Conservation (phyloP, 2,888 invertebrate species). For the Calameuta pallipes region DNA sequence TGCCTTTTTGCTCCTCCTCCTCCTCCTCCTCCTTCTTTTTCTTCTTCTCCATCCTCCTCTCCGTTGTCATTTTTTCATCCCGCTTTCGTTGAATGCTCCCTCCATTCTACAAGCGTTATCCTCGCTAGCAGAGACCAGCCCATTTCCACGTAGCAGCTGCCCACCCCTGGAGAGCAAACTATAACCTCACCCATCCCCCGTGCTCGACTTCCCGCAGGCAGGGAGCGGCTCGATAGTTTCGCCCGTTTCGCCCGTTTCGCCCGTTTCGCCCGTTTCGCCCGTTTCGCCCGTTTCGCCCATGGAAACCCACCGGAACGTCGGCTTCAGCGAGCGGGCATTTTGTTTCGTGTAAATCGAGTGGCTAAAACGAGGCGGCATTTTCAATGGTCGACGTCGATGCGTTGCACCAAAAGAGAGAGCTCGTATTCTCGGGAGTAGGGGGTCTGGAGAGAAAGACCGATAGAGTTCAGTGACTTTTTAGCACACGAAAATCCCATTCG, state of each 20-base stretch:
- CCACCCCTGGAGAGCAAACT: not conserved
- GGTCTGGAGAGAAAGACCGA: constrained; percentile 27
- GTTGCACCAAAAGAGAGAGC: not conserved
- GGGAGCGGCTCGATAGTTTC: not conserved
- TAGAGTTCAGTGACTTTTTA: constrained; percentile 34
- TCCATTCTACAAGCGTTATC: not conserved
- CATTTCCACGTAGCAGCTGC: not conserved
- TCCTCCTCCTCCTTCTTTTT: not conserved
- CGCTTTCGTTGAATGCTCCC: not conserved
- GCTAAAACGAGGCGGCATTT: constrained; percentile 27
- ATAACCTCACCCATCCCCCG: not conserved
- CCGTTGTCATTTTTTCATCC: not conserved
- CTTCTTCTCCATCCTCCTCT: not conserved
- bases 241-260: not conserved
- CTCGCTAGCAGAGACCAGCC: not conserved
- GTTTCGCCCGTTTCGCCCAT: not conserved
- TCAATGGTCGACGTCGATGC: not conserved
- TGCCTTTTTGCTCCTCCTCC: constrained; percentile 16
- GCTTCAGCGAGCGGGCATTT: constrained; percentile 1
- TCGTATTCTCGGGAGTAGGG: not conserved
- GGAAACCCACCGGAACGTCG: not conserved
- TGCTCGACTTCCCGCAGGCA: not conserved
- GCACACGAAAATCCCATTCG: constrained; percentile 25
- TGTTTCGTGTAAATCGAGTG: constrained; percentile 28
- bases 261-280: not conserved